Percentiles rank a stretch among this genome's conserved stretches.
Conservation (phyloP, 2,888 invertebrate genomes). For the Drosophila meridionalis region DNA sequence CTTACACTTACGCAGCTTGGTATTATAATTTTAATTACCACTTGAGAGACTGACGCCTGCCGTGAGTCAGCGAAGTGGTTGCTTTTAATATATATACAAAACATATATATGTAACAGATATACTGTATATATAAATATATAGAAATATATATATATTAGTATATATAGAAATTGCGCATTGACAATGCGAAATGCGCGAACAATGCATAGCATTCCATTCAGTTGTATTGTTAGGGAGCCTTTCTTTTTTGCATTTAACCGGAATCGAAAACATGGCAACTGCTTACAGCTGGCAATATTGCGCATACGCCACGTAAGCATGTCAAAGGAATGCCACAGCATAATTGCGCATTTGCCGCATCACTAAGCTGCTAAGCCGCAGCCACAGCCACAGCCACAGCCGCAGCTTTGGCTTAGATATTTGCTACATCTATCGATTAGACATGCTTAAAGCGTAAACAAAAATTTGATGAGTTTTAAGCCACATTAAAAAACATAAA, state of each 20-base stretch:
- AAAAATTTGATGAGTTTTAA: background rate
- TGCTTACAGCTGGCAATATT: conserved; percentile 47
- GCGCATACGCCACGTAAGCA: conserved; percentile 65
- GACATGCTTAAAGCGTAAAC: conserved; percentile 14
- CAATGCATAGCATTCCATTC: conserved; percentile 45
- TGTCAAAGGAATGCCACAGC: conserved; percentile 36
- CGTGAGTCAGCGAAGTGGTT: conserved; percentile 37
- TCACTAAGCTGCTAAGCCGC: conserved; percentile 49
- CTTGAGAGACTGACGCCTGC: conserved; percentile 55
- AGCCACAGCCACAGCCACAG: conserved; percentile 18
- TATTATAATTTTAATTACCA: conserved; percentile 81
- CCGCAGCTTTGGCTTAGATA: conserved; percentile 19
- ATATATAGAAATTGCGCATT: conserved; percentile 36
- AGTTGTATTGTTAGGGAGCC: conserved; percentile 41
- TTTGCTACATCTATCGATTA: conserved; percentile 58
- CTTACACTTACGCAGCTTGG: conserved; percentile 15
- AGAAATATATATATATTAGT: conserved; percentile 14
- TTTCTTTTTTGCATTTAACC: conserved; percentile 18
- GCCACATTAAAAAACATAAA: background rate
- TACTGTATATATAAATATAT: background rate
- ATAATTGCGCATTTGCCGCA: conserved; percentile 74
- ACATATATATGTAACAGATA: background rate
- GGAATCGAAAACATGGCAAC: conserved; percentile 29
- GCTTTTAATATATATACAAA: background rate
- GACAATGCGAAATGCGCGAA: conserved; percentile 56